Evolutionary conservation across 2,797 vertebrate genomes (phyloP), one percentile per base, ranked within the genome.

Genomic region (Chrysocyon brachyurus): DNA sequence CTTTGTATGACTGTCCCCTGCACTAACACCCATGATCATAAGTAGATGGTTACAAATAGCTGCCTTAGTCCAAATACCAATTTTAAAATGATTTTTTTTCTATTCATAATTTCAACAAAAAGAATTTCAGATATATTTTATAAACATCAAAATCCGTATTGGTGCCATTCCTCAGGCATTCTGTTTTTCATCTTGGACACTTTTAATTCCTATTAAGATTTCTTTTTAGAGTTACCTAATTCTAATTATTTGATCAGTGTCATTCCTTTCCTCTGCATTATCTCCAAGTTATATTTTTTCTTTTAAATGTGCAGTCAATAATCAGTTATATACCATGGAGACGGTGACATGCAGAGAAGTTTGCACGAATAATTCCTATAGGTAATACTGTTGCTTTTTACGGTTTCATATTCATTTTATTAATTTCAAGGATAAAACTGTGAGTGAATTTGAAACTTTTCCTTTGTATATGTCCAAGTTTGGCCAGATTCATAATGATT

Each of bases 81-180:
- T 86, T 88, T 94, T 10, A 61, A 94, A 95, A 70, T 21, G 3
- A 8, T 59, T 84, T 49, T 52, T 63, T 52, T 63, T 92, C 17
- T 84, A 56, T 87, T 96, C 31, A 64, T 81, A 64, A 24, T 66
- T 97, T 81, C 46, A 86, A 93, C 11, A 82, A 59, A 87, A 33
- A 64, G 4, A 79, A 78, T 49, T 21, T 88, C 68, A 92, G 46
- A 56, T 79, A 26, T 73, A 66, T 56, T 90, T 75, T 46, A 79
- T 1, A 77, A 81, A 57, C 28, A 68, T 57, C n/a, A 64, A 66
- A 78, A 56, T 72, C 9, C 24, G 59, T 70, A 54, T n/a, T 17
- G 4, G 3, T 61, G 40, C 83, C 56, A 92, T 68, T 84, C 9
- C 1, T 87, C 36, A 70, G 52, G 5, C 22, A 70, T 75, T 31